A percentile compares a stretch with the other conserved stretches of the same genome.
Conservation (phyloP, 2,797 vertebrate species). For the Danio kyathit region DNA sequence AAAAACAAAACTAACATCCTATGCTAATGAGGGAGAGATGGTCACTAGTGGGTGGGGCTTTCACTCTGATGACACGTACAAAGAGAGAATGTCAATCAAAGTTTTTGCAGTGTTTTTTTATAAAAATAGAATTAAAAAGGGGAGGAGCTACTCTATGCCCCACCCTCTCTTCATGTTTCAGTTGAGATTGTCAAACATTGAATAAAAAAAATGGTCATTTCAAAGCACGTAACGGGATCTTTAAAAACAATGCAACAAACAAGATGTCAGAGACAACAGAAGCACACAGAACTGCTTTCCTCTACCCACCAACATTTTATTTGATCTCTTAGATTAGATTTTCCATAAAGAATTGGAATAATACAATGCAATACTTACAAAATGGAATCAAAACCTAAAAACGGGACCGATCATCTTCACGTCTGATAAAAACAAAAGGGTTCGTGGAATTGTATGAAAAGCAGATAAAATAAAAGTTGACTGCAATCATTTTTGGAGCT, state of each 20-base stretch:
- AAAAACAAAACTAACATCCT: too few relatives aligned
- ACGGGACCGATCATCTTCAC: constrained; percentile 75
- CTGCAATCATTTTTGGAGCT: constrained; percentile 46
- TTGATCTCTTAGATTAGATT: constrained; percentile 79
- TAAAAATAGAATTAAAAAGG: too few relatives aligned
- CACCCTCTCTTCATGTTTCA: too few relatives aligned
- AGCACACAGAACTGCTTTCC: constrained; percentile 62
- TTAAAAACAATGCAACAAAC: too few relatives aligned
- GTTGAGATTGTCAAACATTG: too few relatives aligned
- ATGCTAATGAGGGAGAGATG: too few relatives aligned
- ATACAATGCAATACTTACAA: constrained; percentile 83
- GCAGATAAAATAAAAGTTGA: constrained; percentile 62
- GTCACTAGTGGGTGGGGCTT: too few relatives aligned
- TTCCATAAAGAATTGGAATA: constrained; percentile 79
- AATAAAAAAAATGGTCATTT: too few relatives aligned
- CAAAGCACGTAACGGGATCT: not conserved
- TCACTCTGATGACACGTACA: too few relatives aligned
- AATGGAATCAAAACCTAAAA: constrained; percentile 75
- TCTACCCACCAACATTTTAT: constrained; percentile 82
- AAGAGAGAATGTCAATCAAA: too few relatives aligned
- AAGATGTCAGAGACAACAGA: constrained; percentile 11
- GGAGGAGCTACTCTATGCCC: too few relatives aligned
- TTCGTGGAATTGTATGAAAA: constrained; percentile 55
- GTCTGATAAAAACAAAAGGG: constrained; percentile 72
- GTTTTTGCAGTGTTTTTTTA: too few relatives aligned